These are phyloP conservation scores for Nephrotoma appendiculata DNA, from an alignment of 2,888 invertebrate species.

Conservation along the genomic window DNA sequence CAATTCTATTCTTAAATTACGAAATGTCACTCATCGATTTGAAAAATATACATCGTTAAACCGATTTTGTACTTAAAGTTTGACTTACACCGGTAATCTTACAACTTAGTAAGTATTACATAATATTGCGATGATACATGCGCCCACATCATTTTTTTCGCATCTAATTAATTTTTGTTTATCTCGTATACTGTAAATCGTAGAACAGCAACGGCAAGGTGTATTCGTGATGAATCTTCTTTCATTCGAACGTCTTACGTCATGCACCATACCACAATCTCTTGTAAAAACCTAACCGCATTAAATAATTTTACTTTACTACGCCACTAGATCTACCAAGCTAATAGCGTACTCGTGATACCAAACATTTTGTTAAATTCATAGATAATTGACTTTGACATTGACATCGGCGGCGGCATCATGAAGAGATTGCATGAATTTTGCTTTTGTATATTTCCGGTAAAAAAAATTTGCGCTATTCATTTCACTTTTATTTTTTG, in stretches of 20 bases:
- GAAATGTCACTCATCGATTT: no score
- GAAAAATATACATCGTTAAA: no score
- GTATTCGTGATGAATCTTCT: neutral
- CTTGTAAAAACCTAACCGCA: neutral
- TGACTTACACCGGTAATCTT: no score
- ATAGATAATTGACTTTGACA: neutral
- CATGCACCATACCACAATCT: no score
- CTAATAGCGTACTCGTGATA: neutral
- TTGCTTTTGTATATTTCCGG: neutral
- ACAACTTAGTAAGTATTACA: neutral
- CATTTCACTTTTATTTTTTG: neutral
- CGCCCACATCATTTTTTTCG: neutral
- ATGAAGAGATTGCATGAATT: neutral
- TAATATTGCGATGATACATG: neutral
- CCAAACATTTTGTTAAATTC: neutral
- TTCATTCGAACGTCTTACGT: no score
- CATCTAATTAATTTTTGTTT: neutral
- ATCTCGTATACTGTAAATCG: no score
- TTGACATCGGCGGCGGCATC: neutral
- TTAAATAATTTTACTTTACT: neutral
- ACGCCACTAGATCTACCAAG: neutral
- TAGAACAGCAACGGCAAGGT: neutral
- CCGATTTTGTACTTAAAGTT: no score
- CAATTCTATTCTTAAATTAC: no score
- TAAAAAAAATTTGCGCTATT: neutral